Evolutionary conservation across 1,140 invertebrate species (phyloP), one percentile per base, ranked within the genome.

Genomic region (Neodiprion pinetum): DNA sequence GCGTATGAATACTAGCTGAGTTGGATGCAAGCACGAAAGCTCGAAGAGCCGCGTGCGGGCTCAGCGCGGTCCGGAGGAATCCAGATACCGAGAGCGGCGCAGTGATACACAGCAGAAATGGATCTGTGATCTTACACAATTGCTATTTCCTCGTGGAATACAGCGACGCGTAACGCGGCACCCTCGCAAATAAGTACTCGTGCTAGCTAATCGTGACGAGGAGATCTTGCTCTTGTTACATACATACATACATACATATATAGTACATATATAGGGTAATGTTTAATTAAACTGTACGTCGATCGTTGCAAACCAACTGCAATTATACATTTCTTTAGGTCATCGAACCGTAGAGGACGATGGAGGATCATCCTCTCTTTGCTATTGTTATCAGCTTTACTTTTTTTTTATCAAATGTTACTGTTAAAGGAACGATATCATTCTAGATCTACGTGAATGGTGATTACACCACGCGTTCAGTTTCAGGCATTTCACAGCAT

Each of bases 1-100:
- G 53, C 53, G 53, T 61, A 61, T 61, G 53, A 61, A 61, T 61
- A 61, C 53, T 17, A 61, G 53, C 53, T 61, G 53, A 61, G 53
- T 61, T 61, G 53, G 53, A 61, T 12, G 53, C 53, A 17, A 9
- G n/a, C 53, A 17, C 9, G n/a, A 61, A 61, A 5, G 28, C 28
- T 3, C 28, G 1, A 40, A 5, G 28, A 40, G 53, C 11, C n/a
- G 53, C 53, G 8, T 17, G 53, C 53, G 53, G 11, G 53, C 53
- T 61, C 53, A 61, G 53, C 11, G 9, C 53, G 53, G 53, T 61
- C 53, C 53, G 9, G 3, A 17, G 53, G n/a, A 17, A 61, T 8
- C 53, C 53, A 61, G 53, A 61, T 12, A 61, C 53, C 53, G 53
- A 14, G 53, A 12, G 53, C 53, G 8, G 53, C 53, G 53, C 53